Evolutionary conservation across 92 coral and sea anemone genomes (phyloP).

Genomic region (Zoanthus sociatus): DNA sequence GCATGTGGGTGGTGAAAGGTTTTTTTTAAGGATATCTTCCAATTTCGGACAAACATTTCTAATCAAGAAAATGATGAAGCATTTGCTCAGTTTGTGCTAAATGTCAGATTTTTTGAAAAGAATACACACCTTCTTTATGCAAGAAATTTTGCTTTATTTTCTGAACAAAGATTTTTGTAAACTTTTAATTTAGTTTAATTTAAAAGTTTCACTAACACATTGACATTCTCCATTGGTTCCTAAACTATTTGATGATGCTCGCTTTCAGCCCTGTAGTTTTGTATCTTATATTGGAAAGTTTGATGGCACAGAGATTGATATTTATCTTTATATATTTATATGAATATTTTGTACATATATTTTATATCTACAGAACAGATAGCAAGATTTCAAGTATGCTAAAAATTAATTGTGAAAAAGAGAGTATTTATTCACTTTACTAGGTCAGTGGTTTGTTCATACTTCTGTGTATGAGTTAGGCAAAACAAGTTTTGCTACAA

Average conservation of each 20-base stretch:
- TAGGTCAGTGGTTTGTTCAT: slow-evolving; percentile 61
- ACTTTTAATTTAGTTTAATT: background rate
- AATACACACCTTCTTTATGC: background rate
- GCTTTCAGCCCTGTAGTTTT: slow-evolving; percentile 43
- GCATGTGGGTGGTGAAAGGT: background rate
- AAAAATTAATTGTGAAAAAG: slow-evolving; percentile 42
- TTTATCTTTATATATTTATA: slow-evolving; percentile 93
- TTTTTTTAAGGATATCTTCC: background rate
- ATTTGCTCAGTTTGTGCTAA: background rate
- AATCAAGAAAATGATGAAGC: background rate
- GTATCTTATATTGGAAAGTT: slow-evolving; percentile 60
- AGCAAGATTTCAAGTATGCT: slow-evolving; percentile 56
- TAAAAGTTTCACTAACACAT: slow-evolving; percentile 9
- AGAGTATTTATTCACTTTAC: slow-evolving; percentile 49
- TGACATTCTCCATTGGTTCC: background rate
- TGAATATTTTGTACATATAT: slow-evolving; percentile 95
- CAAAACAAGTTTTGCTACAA: slow-evolving; percentile 42
- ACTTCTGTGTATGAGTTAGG: slow-evolving; percentile 41
- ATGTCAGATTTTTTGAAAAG: background rate
- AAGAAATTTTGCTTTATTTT: background rate
- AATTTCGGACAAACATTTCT: background rate
- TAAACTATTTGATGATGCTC: background rate
- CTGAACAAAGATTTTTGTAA: background rate
- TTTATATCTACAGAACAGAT: slow-evolving; percentile 79
- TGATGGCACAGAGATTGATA: slow-evolving; percentile 66